These are phyloP conservation scores for Engystomops pustulosus DNA, from an alignment of 2,113 vertebrate genomes.

Conservation along the genomic window DNA sequence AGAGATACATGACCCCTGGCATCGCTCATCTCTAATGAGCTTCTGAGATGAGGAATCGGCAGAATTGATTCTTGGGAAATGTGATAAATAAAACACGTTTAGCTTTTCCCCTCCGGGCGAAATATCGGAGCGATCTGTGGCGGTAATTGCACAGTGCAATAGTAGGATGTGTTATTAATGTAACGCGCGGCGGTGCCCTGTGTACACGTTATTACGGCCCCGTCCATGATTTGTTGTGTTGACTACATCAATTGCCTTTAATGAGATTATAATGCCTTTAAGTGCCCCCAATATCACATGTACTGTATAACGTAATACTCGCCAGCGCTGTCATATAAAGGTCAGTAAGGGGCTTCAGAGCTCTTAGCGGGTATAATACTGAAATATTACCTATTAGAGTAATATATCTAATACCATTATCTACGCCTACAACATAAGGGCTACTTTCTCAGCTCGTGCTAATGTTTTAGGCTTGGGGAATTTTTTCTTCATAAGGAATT, in stretches of 20 bases:
- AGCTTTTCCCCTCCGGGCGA: background rate
- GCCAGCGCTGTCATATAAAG: background rate
- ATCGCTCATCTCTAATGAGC: background rate
- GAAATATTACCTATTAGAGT: background rate
- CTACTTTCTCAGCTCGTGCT: background rate
- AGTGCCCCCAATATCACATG: background rate
- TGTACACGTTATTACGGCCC: background rate
- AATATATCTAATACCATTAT: background rate
- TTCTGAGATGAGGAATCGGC: background rate
- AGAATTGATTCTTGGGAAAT: slow-evolving; percentile 17
- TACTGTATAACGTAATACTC: background rate
- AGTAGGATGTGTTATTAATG: slow-evolving; percentile 23
- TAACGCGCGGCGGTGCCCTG: background rate
- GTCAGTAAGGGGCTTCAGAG: background rate
- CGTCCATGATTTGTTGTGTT: background rate
- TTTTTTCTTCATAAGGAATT: background rate
- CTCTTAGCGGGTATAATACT: background rate
- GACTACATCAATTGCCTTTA: background rate
- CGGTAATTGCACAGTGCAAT: slow-evolving; percentile 5
- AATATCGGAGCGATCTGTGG: background rate
- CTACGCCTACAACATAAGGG: background rate
- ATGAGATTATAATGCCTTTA: slow-evolving; percentile 18
- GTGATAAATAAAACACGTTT: background rate
- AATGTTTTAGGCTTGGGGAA: background rate
- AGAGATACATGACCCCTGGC: background rate